Base-by-base conservation (phyloP, 2,888 invertebrate species). In the Hydrotaea diabolus region DNA sequence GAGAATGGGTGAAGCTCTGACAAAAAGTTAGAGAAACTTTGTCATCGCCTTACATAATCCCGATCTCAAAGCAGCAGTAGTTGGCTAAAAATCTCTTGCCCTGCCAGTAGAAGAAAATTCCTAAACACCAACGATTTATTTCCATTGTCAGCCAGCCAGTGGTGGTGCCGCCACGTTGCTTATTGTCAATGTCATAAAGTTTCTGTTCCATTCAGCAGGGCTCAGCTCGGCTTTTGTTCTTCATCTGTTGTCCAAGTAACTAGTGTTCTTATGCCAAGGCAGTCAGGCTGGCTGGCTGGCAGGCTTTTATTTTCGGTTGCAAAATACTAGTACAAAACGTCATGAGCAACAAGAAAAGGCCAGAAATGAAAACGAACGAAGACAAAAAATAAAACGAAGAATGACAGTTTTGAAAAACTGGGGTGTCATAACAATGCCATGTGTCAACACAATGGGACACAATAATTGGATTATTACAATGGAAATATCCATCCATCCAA, bases 391-490 rank as follows among this genome's bases (percentile, higher is more conserved):
- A 31, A 31, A 31, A 31, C 31, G 69, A 17, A 31, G 39, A 26
- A 69, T 71, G 78, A 64, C 62, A 78, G 53, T 79, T 76, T 72
- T 11, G 49, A 15, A 59, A 55, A 31, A 78, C 43, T 49, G 73
- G 62, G 62, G 49, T 80, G 77, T 83, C 83, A 74, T 71, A 80
- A 74, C 49, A 83, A 69, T 46, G 39, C 26, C 53, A 62, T 13
- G 49, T 73, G 59, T 77, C 76, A 53, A 69, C 74, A 78, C 62
- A 80, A 75, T 75, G 21, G 64, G 11, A 55, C 21, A 75, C 13
- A 39, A 78, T 78, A 81, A 78, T 77, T 77, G 80, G 77, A 84
- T 81, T 84, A 84, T 64, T 39, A 78, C 15, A 26, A 55, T 36
- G 74, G 39, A 75, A 81, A 75, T 75, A 59, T 23, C 77, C 74